A percentile compares a stretch with the other conserved stretches of the same genome.
Conservation (phyloP, 2,888 invertebrate genomes). For the Epirrhoe tristata region DNA sequence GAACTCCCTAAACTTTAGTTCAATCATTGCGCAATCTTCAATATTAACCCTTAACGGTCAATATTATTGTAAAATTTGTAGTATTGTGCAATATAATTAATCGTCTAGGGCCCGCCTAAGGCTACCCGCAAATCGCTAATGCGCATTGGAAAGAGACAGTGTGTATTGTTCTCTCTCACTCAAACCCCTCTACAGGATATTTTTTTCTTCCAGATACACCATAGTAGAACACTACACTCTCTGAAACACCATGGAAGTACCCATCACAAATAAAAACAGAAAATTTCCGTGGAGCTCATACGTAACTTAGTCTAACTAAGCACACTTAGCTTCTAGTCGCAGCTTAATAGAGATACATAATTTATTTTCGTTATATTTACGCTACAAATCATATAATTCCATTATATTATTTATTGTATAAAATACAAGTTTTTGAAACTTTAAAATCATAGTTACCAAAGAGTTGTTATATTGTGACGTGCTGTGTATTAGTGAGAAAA, state of each 20-base stretch:
- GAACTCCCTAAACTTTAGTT: too few species aligned
- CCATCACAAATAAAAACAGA: conserved; percentile 51
- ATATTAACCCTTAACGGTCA: too few species aligned
- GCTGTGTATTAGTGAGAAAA: conserved; percentile 39
- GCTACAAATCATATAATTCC: conserved; percentile 39
- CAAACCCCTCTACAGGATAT: background rate
- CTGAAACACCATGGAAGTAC: conserved; percentile 67
- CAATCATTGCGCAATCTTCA: too few species aligned
- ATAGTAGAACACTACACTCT: conserved; percentile 21
- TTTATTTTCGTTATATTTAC: conserved; percentile 30
- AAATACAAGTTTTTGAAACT: conserved; percentile 55
- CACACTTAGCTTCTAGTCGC: conserved; percentile 51
- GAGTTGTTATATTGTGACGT: conserved; percentile 37
- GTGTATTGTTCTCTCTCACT: background rate
- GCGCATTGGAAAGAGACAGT: too few species aligned
- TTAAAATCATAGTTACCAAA: conserved; percentile 58
- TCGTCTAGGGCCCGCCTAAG: too few species aligned
- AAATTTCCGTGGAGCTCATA: conserved; percentile 50
- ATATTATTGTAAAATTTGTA: too few species aligned
- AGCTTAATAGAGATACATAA: conserved; percentile 40
- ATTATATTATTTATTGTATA: conserved; percentile 50
- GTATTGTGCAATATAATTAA: too few species aligned
- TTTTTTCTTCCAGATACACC: conserved; percentile 18
- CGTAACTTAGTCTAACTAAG: conserved; percentile 39
- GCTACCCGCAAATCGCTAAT: too few species aligned